phyloP scores from a whole-genome alignment of 2,113 vertebrate genomes.

The Hemiprocne comata region DNA sequence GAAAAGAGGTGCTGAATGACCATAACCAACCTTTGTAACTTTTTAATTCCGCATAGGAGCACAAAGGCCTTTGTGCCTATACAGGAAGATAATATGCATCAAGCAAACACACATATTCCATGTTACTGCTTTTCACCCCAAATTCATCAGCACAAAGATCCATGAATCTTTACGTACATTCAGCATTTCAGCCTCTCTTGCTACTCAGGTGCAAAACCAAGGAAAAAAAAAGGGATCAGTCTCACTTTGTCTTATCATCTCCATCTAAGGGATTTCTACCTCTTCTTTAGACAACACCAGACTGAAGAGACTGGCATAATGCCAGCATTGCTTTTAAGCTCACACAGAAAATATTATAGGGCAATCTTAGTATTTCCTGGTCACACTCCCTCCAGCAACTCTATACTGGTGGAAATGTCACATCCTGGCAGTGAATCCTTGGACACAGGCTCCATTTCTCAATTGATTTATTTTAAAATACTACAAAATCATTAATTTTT shows the following conservation, averaged over 20 bases:
- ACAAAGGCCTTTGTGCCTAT: background rate
- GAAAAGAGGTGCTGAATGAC: background rate
- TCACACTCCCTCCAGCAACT: constrained; percentile 12
- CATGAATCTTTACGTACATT: background rate
- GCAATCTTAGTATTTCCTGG: constrained; percentile 45
- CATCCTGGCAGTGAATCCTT: constrained; percentile 6
- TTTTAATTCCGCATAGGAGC: background rate
- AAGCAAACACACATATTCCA: background rate
- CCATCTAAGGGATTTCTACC: background rate
- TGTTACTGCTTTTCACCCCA: background rate
- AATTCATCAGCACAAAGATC: background rate
- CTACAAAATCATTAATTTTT: constrained; percentile 11
- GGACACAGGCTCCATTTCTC: background rate
- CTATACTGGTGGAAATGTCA: constrained; percentile 16
- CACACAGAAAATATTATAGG: constrained; percentile 40
- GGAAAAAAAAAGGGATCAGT: background rate
- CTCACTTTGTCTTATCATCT: background rate
- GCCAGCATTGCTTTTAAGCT: constrained; percentile 56
- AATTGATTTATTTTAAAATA: constrained; percentile 15
- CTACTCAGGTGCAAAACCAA: background rate
- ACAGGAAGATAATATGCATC: background rate
- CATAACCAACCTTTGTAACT: background rate
- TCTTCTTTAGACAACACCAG: background rate
- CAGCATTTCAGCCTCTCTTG: background rate
- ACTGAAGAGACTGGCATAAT: background rate